Evolutionary conservation across 2,113 vertebrate genomes (phyloP).

Genomic region (Ibidorhyncha struthersii): DNA sequence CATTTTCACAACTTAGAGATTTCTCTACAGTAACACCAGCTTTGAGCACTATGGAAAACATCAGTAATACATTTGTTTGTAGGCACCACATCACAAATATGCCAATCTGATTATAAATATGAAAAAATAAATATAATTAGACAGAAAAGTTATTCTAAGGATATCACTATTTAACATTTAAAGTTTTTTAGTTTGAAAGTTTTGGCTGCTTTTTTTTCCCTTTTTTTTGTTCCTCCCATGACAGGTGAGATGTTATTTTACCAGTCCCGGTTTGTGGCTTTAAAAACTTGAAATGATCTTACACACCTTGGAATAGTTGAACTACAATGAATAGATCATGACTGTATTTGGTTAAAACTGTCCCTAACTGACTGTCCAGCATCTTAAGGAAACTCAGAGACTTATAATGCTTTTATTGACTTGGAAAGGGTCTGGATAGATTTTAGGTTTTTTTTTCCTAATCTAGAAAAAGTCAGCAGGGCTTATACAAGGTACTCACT

Average conservation of each 20-base stretch:
- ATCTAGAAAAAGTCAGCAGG: neutral
- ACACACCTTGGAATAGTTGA: neutral
- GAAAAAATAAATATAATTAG: neutral
- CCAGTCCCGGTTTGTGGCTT: neutral
- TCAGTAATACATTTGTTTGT: neutral
- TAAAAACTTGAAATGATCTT: neutral
- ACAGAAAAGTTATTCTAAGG: neutral
- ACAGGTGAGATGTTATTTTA: neutral
- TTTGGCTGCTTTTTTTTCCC: rapidly evolving
- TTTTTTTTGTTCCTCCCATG: neutral
- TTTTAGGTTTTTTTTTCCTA: neutral
- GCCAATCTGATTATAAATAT: neutral
- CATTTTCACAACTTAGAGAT: neutral
- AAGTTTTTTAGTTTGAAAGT: neutral
- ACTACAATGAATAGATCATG: neutral
- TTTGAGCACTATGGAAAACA: neutral
- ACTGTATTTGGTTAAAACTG: neutral
- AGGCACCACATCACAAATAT: neutral
- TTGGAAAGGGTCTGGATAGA: slow-evolving; percentile 8
- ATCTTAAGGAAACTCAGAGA: neutral
- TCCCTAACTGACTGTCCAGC: neutral
- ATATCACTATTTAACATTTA: rapidly evolving
- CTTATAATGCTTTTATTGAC: slow-evolving; percentile 33
- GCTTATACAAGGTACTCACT: neutral
- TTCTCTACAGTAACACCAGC: neutral